Evolutionary conservation across 2,113 vertebrate species (phyloP).

Genomic region (Sclerurus mexicanus): DNA sequence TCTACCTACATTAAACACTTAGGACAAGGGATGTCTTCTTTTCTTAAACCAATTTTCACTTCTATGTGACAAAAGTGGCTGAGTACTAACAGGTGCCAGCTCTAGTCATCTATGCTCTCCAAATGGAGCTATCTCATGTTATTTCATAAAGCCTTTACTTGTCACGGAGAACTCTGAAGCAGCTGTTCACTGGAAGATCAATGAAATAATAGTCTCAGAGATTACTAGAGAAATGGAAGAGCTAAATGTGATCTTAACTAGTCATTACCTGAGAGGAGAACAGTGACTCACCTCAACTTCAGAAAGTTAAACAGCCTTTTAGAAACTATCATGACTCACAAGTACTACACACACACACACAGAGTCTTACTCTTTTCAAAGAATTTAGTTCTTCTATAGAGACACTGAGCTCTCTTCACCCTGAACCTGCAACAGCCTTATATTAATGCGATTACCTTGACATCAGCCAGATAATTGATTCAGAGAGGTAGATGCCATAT

Average conservation of each 20-base stretch:
- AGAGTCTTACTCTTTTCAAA: background rate
- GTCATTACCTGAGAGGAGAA: slow-evolving; percentile 54
- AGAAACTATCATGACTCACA: background rate
- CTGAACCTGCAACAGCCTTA: background rate
- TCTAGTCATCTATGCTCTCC: background rate
- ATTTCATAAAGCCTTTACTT: background rate
- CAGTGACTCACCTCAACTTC: slow-evolving; percentile 25
- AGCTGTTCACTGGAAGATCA: slow-evolving; percentile 34
- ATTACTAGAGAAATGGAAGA: slow-evolving; percentile 16
- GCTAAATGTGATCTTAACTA: slow-evolving; percentile 49
- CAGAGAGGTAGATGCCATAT: background rate
- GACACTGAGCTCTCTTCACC: background rate
- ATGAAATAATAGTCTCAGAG: slow-evolving; percentile 21
- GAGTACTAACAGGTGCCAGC: background rate
- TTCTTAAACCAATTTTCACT: background rate
- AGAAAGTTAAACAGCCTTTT: slow-evolving; percentile 34
- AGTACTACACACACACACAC: background rate
- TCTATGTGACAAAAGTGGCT: background rate
- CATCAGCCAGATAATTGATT: background rate
- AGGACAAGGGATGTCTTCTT: background rate
- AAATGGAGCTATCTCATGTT: background rate
- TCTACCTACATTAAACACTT: background rate
- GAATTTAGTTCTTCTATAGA: background rate
- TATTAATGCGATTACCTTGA: background rate
- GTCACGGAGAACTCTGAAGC: slow-evolving; percentile 18